Base-by-base conservation (phyloP, 1,140 invertebrate genomes). In the Ceratina calcarata region DNA sequence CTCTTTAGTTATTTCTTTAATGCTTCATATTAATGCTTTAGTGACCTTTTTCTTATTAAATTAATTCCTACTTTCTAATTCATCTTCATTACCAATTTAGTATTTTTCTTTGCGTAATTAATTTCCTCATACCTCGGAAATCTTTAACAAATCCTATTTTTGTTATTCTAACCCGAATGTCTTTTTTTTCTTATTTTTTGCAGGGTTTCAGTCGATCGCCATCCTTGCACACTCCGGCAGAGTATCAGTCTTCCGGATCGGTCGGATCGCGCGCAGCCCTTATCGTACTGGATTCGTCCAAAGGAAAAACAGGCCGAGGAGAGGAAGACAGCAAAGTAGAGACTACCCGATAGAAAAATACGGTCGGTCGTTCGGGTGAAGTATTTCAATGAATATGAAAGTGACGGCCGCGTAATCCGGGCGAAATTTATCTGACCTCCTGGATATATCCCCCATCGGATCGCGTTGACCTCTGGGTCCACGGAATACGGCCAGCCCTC, bases 301-400 rank as follows among this genome's bases (percentile, higher is more conserved):
- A 71, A 81, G 49, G 58, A 53, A 77, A 24, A n/a, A 22, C 18
- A 61, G 32, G 22, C 15, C 45, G 51, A 58, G 27, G 27, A 24
- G 67, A 66, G 51, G 45, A 78, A 64, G 60, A 62, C 20, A 65
- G 57, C 15, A 27, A 69, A 32, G 20, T 10, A 22, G 51, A 80
- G 83, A 73, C 64, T n/a, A 15, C 62, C 61, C 70, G 78, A 86
- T 88, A 85, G 80, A 89, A 81, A 89, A 88, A 88, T 87, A 89
- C 86, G 87, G 65, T 53, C 66, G 83, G 80, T 85, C 80, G 87
- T 88, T 90, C 84, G 77, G 84, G 84, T 89, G 87, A 89, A 86
- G 82, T 87, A 89, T 90, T 87, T 86, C 85, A 82, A 89, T 89
- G 88, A 91, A 90, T 91, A 91, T 90, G 88, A 90, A 90, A 91